These are phyloP conservation scores for Pteromalus puparum DNA, from an alignment of 1,140 invertebrate genomes.

Conservation along the genomic window DNA sequence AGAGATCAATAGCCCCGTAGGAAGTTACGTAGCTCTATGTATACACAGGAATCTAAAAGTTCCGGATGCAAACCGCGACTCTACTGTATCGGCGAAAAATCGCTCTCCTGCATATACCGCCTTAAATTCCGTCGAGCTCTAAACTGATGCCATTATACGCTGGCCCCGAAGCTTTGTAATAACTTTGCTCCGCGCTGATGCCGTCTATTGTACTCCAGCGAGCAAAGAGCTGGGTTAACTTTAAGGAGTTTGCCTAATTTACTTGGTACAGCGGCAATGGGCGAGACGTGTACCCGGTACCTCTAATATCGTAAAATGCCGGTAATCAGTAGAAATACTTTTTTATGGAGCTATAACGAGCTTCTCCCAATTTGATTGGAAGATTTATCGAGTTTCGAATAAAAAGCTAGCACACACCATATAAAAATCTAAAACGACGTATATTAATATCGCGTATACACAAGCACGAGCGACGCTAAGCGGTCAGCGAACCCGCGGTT, in stretches of 20 bases:
- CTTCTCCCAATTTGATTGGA: no score
- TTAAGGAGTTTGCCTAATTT: conserved; percentile 10
- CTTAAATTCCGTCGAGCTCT: not conserved
- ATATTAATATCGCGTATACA: no score
- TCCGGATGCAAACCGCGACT: not conserved
- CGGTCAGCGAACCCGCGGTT: conserved; percentile 4
- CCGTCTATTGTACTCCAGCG: not conserved
- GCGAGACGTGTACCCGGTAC: no score
- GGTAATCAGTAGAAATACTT: not conserved
- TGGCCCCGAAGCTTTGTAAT: not conserved
- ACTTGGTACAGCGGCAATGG: not conserved
- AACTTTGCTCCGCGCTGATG: not conserved
- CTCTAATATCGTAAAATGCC: not conserved
- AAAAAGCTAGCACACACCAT: no score
- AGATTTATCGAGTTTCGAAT: no score
- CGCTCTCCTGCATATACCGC: not conserved
- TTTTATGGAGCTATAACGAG: not conserved
- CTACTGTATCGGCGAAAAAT: not conserved
- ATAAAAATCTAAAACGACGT: no score
- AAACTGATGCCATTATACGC: not conserved
- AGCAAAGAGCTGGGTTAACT: not conserved
- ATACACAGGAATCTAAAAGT: not conserved
- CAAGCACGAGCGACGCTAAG: not conserved
- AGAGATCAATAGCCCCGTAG: not conserved
- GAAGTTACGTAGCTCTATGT: not conserved